These are phyloP conservation scores for Deladenus siricidicola DNA, from an alignment of 2,888 invertebrate species.

Conservation along the genomic window DNA sequence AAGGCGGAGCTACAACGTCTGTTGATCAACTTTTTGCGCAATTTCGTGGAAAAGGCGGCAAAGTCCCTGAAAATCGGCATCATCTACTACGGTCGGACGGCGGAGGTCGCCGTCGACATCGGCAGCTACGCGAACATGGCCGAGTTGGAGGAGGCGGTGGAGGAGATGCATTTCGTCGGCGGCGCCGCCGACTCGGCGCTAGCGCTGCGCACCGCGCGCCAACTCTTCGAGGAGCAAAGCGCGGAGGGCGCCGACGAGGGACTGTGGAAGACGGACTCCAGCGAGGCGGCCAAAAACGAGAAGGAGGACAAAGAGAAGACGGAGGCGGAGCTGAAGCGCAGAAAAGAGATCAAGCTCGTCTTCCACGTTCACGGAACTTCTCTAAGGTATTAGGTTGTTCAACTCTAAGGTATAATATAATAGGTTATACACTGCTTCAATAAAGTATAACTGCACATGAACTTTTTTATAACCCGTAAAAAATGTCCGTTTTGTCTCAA, in stretches of 20 bases:
- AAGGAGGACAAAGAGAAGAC: background rate
- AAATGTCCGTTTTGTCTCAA: background rate
- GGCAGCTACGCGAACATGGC: conserved; percentile 32
- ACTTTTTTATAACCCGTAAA: too few species aligned
- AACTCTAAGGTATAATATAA: background rate
- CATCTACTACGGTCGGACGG: conserved; percentile 41
- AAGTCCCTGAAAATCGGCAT: conserved; percentile 28
- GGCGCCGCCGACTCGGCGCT: conserved; percentile 30
- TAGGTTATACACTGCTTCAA: too few species aligned
- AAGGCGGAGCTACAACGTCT: conserved; percentile 7
- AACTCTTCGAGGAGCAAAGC: conserved; percentile 23
- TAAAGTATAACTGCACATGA: too few species aligned
- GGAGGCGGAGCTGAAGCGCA: background rate
- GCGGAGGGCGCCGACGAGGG: background rate
- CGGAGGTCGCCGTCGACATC: conserved; percentile 41
- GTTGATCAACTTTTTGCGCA: conserved; percentile 10
- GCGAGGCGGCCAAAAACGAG: background rate
- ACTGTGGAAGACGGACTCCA: background rate
- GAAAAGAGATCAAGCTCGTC: conserved; percentile 2
- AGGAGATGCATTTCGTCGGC: conserved; percentile 40
- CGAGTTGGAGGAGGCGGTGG: conserved; percentile 34
- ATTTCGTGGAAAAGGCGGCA: conserved; percentile 9
- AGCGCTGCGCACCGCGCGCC: conserved; percentile 31
- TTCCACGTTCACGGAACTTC: conserved; percentile 5
- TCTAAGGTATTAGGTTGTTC: background rate